Evolutionary conservation across 2,888 invertebrate species (phyloP).

Genomic region (Acanthacorydalis orientalis): DNA sequence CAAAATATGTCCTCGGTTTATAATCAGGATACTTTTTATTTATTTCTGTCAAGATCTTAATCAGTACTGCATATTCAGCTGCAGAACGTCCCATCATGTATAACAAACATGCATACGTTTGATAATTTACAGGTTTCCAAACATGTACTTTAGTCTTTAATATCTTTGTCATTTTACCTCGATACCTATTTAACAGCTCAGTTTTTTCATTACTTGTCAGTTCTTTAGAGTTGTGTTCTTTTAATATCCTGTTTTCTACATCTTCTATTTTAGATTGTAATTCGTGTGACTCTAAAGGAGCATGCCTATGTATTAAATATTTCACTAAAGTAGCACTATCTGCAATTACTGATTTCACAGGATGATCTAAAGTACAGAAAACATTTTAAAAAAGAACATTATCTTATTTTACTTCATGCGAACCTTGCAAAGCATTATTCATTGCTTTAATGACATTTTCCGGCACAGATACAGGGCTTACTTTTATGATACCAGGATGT

Average conservation of each 20-base stretch:
- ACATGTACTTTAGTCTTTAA: conserved; percentile 38
- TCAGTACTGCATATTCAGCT: conserved; percentile 57
- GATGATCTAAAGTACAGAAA: conserved; percentile 31
- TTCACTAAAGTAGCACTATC: conserved; percentile 37
- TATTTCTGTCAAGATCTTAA: conserved; percentile 60
- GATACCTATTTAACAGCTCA: conserved; percentile 28
- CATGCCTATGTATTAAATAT: conserved; percentile 42
- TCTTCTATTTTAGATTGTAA: conserved; percentile 22
- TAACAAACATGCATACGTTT: conserved; percentile 41
- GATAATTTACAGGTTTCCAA: conserved; percentile 60
- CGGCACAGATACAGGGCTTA: conserved; percentile 38
- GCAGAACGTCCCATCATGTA: conserved; percentile 57
- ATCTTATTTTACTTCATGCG: neutral
- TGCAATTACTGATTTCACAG: conserved; percentile 33
- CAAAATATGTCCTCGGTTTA: conserved; percentile 61
- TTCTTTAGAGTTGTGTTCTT: conserved; percentile 18
- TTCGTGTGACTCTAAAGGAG: conserved; percentile 44
- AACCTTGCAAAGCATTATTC: conserved; percentile 31
- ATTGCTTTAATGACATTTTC: conserved; percentile 39
- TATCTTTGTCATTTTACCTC: conserved; percentile 34
- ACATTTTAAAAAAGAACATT: neutral
- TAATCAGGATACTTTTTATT: conserved; percentile 42
- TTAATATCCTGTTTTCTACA: conserved; percentile 22
- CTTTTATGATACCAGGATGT: conserved; percentile 52
- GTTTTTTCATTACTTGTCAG: conserved; percentile 23